Evolutionary conservation across 2,888 invertebrate genomes (phyloP), one percentile per base, ranked within the genome.

Genomic region (Phlogophora meticulosa): DNA sequence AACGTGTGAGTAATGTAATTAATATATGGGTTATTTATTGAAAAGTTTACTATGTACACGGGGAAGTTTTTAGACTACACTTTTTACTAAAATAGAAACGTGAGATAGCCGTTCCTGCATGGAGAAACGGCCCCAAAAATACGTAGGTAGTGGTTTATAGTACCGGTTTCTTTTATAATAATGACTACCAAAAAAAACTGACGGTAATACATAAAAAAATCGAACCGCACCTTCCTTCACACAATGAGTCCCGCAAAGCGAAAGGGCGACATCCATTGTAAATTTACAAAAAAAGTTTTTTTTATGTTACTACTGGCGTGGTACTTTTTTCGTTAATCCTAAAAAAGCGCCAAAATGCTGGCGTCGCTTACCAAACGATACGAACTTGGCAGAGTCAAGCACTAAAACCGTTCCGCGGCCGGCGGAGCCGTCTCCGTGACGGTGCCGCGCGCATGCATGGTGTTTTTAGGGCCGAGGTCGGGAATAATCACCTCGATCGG

Each of bases 401-500:
- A 82, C 74, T 76, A 81, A 74, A 76, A 78, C 67, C 49, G 52
- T 57, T 42, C 65, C 56, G 76, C 68, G 81, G 75, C 59, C 74
- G 80, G 64, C 77, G 78, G 63, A 81, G 81, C 81, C 85, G 88
- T 87, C 86, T 88, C 85, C 87, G 84, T 85, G 85, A 79, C 89
- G 87, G 85, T 88, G 87, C 89, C 87, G 89, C 91, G 91, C 88
- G 92, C 90, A 90, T 90, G 90, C 91, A 88, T 90, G 90, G 92
- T 89, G 90, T 86, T 88, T 90, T 91, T 90, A 90, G 90, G 88
- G 82, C 91, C 93, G 91, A 91, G 90, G 89, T 88, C 90, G 91
- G 91, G 93, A 72, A 94, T 95, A 95, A 93, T 95, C 95, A 95
- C 96, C 96, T 96, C 95, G 93, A 90, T 93, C 93, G 94, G 88